These are phyloP conservation scores for Psylliodes chrysocephalus DNA, from an alignment of 2,888 invertebrate genomes.

Conservation along the genomic window DNA sequence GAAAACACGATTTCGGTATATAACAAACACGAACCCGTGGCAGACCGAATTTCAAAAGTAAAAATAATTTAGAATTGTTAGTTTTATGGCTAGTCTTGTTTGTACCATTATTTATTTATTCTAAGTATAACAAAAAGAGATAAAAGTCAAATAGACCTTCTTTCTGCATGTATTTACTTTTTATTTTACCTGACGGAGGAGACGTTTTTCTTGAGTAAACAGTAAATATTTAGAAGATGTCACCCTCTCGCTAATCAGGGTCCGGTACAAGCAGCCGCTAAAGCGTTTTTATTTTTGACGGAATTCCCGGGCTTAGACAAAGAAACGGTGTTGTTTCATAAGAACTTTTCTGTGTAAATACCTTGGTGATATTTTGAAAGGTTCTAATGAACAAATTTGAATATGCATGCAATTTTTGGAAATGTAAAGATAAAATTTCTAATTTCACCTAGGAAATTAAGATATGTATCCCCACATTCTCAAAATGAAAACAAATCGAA, in stretches of 20 bases:
- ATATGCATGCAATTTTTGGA: too few species aligned
- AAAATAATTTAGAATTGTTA: conserved; percentile 26
- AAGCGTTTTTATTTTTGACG: conserved; percentile 4
- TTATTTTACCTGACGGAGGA: conserved; percentile 37
- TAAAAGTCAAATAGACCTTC: conserved; percentile 32
- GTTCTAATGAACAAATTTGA: too few species aligned
- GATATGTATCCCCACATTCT: too few species aligned
- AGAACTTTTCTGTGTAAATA: too few species aligned
- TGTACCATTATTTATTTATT: conserved; percentile 16
- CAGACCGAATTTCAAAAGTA: background rate
- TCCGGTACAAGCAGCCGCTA: conserved; percentile 12
- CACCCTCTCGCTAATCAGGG: conserved; percentile 37
- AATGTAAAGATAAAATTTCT: too few species aligned
- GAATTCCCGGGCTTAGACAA: conserved; percentile 10
- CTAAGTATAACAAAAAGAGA: conserved; percentile 26
- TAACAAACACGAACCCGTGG: too few species aligned
- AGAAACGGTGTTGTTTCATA: too few species aligned
- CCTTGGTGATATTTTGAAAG: too few species aligned
- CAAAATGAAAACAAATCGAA: too few species aligned
- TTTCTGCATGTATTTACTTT: conserved; percentile 37
- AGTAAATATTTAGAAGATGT: conserved; percentile 38
- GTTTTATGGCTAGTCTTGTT: conserved; percentile 28
- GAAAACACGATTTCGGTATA: too few species aligned
- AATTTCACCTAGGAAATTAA: too few species aligned
- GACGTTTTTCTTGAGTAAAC: conserved; percentile 36